Conservation (phyloP, 2,113 vertebrate species). For the Narcine bancroftii region DNA sequence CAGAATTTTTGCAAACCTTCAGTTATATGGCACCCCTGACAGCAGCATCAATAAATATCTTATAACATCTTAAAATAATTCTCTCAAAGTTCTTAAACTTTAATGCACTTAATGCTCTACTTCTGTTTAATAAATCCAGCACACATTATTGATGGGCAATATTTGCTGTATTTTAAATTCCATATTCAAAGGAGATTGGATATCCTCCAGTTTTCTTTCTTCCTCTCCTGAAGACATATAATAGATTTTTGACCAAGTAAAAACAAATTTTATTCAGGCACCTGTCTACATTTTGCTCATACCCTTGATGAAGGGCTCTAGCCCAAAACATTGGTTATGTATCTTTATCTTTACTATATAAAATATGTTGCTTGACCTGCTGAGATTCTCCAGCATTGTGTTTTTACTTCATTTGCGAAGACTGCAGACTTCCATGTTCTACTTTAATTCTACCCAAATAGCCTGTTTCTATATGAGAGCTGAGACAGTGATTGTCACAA, state of each 20-base stretch:
- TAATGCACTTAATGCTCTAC: background rate
- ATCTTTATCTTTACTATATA: no score
- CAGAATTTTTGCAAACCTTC: background rate
- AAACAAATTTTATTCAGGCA: no score
- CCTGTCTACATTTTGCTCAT: no score
- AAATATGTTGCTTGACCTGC: no score
- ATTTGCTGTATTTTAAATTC: background rate
- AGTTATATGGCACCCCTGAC: background rate
- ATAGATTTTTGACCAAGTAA: no score
- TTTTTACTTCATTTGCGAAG: no score
- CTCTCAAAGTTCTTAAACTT: background rate
- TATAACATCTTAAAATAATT: background rate
- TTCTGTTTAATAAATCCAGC: background rate
- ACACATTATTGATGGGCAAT: background rate
- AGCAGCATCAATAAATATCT: background rate
- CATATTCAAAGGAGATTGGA: background rate
- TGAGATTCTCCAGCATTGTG: no score
- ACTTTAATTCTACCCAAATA: background rate
- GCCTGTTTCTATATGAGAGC: background rate
- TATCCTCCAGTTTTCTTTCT: background rate
- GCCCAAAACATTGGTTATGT: no score
- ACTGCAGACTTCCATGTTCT: no score
- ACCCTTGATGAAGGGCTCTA: no score
- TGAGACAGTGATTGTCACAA: background rate
- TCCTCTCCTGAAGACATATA: background rate